Evolutionary conservation across 2,888 invertebrate species (phyloP), one percentile per base, ranked within the genome.

Genomic region (Parnassius smintheus): DNA sequence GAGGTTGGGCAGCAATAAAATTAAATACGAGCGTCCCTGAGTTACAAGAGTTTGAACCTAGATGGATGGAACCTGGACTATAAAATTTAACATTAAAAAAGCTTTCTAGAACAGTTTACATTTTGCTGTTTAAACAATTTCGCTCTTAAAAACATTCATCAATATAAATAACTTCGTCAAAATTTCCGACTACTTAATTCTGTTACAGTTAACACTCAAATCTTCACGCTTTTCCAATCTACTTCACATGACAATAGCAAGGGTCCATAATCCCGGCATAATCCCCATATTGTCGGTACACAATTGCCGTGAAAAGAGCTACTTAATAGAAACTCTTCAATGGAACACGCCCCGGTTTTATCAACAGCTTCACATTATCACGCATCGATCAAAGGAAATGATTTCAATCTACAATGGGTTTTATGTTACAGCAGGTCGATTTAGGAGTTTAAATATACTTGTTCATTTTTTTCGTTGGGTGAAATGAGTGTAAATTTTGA

Each of bases 221-320:
- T 65, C 70, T 70, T 70, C 70, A 71, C 71, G 69, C 72, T 70
- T 25, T 13, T 46, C 48, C 59, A 59, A 69, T 68, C 71, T 74
- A 65, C 76, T 76, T 71, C 70, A 75, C 51, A 69, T 66, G 66
- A 82, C 79, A 83, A 84, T 76, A 66, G 64, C 68, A 78, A 79
- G 78, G 82, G 78, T 67, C 72, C 78, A 71, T 85, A 86, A 86
- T 83, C 85, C 80, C 73, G 63, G 65, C 75, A 75, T 86, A 86
- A 87, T 84, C 88, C 85, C 68, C 68, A 78, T 80, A 86, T 87
- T 87, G 86, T 86, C 70, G 74, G 75, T 70, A 80, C 82, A 87
- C 88, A 88, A 88, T 87, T 86, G 88, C 84, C 86, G 86, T 86
- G 87, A 87, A 86, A 86, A 86, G 86, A 83, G 85, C 84, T 84